Base-by-base conservation (phyloP, 2,797 vertebrate genomes). In the Huso huso region DNA sequence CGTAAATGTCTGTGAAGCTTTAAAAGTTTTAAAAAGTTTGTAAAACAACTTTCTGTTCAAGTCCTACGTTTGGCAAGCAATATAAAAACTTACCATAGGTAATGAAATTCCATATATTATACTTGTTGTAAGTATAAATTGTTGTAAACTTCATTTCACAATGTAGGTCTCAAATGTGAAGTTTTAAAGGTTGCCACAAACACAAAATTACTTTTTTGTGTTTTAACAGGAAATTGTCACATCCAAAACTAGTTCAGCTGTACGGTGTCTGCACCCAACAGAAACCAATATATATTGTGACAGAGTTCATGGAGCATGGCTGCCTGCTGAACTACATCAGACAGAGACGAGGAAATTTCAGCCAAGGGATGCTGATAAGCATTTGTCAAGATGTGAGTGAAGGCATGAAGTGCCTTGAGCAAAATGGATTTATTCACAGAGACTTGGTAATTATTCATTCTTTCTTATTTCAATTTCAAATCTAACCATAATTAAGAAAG, bases 291-390 rank as follows among this genome's bases (percentile, higher is more conserved):
- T 94, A 94, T 81, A 94, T 97, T 0, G 92, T 98, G 63, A 94
- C 94, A 0, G 95, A 98, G 82, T 97, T 97, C 86, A 94, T 98
- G 94, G 95, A 93, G 75, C 87, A 86, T 0, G 95, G 95, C 73
- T 95, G 93, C 73, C 88, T 98, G 68, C 84, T 96, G 51, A 94
- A 95, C 69, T 91, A 89, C 76, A 86, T 98, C 68, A 77, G 93
- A 3, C 92, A 94, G 76, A 88, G 82, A 64, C 78, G 90, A 2
- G 92, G 92, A 15, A 81, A 78, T 68, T 77, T 94, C 60, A 85
- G 70, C 52, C 77, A 83, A 48, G 94, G 91, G 0, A 59, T 74
- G 23, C 80, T 96, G 67, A 86, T 97, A 61, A 92, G 92, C 3
- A 87, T 95, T 76, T 94, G 93, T 70, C 92, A 93, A 76, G 95